Percentiles rank a stretch among this genome's conserved stretches.
Evolutionary conservation across 2,888 invertebrate species (phyloP).

Genomic region (Acrobasis consociella): DNA sequence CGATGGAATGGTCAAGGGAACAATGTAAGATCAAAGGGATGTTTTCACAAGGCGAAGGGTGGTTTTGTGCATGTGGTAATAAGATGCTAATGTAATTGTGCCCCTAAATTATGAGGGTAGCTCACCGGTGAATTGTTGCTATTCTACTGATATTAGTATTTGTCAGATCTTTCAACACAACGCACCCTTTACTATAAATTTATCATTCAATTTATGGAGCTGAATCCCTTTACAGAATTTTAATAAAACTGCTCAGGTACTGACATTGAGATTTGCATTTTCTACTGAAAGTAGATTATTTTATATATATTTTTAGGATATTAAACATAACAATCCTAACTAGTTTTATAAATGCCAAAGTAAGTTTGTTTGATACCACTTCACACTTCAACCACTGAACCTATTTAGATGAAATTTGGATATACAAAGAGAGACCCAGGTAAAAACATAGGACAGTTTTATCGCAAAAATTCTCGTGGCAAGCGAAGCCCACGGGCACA

Average conservation of each 20-base stretch:
- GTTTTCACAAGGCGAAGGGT: slow-evolving; percentile 58
- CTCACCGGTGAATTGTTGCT: slow-evolving; percentile 42
- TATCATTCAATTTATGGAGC: slow-evolving; percentile 4
- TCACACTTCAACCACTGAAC: no score
- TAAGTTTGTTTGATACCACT: no score
- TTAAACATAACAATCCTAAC: no score
- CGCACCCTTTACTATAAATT: background rate
- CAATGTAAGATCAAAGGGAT: slow-evolving; percentile 70
- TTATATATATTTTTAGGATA: no score
- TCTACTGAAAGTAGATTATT: background rate
- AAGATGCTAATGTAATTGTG: slow-evolving; percentile 65
- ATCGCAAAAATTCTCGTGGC: no score
- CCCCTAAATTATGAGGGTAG: slow-evolving; percentile 53
- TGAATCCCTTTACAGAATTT: background rate
- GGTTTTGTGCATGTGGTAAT: slow-evolving; percentile 56
- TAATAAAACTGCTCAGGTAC: background rate
- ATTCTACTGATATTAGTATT: slow-evolving; percentile 46
- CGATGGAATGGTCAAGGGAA: slow-evolving; percentile 61
- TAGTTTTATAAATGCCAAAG: no score
- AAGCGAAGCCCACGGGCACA: no score
- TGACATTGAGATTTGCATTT: background rate
- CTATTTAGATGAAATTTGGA: no score
- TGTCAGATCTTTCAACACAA: slow-evolving; percentile 40
- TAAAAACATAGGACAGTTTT: no score
- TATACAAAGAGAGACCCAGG: no score